These are phyloP conservation scores for Steromphala cineraria DNA, from an alignment of 2,888 invertebrate genomes.

Conservation along the genomic window DNA sequence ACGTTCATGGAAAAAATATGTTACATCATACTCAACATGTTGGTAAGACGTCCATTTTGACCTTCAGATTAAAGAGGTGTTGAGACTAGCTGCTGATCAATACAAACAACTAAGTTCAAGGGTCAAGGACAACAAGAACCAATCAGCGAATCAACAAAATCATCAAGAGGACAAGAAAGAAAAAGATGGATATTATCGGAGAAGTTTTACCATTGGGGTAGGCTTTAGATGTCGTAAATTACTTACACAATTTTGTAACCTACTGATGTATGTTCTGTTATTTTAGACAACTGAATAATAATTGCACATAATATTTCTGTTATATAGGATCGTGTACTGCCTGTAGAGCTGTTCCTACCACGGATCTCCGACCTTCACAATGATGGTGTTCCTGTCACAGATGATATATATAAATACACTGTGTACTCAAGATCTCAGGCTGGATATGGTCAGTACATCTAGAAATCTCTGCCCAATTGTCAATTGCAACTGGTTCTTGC, in stretches of 20 bases:
- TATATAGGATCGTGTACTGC: background rate
- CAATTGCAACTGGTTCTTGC: too few relatives aligned
- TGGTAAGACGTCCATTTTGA: too few relatives aligned
- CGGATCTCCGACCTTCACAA: background rate
- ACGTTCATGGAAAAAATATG: too few relatives aligned
- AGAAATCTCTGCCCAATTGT: too few relatives aligned
- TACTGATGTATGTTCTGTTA: too few relatives aligned
- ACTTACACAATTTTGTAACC: too few relatives aligned
- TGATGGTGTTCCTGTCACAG: background rate
- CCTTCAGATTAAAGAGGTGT: conserved; percentile 55
- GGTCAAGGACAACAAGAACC: background rate
- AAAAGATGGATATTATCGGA: background rate
- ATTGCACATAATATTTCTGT: too few relatives aligned
- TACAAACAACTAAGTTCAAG: conserved; percentile 28
- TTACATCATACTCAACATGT: too few relatives aligned
- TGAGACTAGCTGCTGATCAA: conserved; percentile 50
- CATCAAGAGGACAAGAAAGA: background rate
- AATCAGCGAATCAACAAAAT: background rate
- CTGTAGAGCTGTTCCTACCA: background rate
- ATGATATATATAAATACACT: background rate
- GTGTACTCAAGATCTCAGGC: background rate
- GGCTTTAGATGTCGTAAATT: background rate
- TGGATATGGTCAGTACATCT: background rate
- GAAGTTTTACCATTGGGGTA: background rate
- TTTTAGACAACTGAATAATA: too few relatives aligned